phyloP scores from a whole-genome alignment of 2,113 vertebrate species.

The Cygnus atratus region DNA sequence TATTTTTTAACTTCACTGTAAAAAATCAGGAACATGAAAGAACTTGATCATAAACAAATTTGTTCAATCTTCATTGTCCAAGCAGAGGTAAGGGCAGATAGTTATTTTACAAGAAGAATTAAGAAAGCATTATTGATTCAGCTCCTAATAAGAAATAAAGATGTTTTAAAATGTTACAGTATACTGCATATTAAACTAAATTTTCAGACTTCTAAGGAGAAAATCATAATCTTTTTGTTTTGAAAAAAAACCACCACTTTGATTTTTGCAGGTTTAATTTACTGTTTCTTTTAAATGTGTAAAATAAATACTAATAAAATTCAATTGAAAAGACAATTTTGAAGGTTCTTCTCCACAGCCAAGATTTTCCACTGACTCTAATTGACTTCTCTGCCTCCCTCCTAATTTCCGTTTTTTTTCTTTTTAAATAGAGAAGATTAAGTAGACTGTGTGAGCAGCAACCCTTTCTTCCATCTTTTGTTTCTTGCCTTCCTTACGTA shows the following conservation, averaged over 20 bases:
- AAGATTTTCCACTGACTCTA: neutral
- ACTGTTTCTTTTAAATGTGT: neutral
- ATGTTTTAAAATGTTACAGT: neutral
- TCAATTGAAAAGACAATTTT: neutral
- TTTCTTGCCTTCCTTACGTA: constrained; percentile 31
- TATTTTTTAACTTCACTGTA: neutral
- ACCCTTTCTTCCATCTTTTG: constrained; percentile 19
- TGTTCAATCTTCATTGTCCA: neutral
- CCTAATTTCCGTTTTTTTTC: neutral
- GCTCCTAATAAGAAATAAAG: neutral
- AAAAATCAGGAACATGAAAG: neutral
- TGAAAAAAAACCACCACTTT: neutral
- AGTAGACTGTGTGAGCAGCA: constrained; percentile 7
- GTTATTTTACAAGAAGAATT: neutral
- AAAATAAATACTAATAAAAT: neutral
- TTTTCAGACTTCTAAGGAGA: neutral
- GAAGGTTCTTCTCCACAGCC: neutral
- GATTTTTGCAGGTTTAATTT: neutral
- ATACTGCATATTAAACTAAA: neutral
- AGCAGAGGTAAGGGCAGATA: neutral
- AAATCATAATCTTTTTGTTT: neutral
- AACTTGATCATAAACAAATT: neutral
- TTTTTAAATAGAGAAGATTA: neutral
- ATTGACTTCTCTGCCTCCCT: neutral
- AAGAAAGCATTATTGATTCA: neutral